Base-by-base conservation (phyloP, 2,888 invertebrate genomes). In the Diaperis boleti region DNA sequence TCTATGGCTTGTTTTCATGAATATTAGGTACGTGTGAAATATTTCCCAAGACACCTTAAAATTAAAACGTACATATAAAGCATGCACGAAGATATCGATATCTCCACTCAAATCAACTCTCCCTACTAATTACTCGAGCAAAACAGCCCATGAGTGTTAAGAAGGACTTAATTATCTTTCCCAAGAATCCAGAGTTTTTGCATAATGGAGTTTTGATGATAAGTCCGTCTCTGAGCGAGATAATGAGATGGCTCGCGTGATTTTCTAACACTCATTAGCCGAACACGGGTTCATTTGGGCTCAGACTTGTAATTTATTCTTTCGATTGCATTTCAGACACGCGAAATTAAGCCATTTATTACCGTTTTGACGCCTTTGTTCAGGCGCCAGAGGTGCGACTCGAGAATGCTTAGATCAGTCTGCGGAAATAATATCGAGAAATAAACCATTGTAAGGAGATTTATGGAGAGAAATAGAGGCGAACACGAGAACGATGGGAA, bases 161-260 rank as follows among this genome's bases (percentile, higher is more conserved):
- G 18, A 42, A 42, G 10, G 17, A 15, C 15, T 18, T 42, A 18
- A 18, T 17, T 8, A n/a, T 20, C 20, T 17, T 8, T 11, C n/a
- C 1, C 15, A 31, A 18, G 35, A 18, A 11, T 4, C 17, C 15
- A n/a, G n/a, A n/a, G 49, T 17, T 49, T 49, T 49, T 18, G 33
- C 42, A 42, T 54, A 42, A 54, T 54, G 54, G 42, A 7, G 2
- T 54, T 54, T 54, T 54, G 54, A 54, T 54, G 54, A 42, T 15
- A 17, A 18, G 31, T 50, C 29, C 54, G 54, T 17, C 26, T 10
- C 41, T 54, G 42, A 15, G 8, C 22, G 62, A 69, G 69, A 70
- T 70, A 73, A 71, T 68, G 61, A 69, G 68, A 66, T 67, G 64
- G 71, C 47, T 73, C 61, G 73, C 72, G 73, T 73, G 73, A 64